A percentile compares a stretch with the other conserved stretches of the same genome.
These are phyloP conservation scores for Castor canadensis DNA, from an alignment of 2,113 vertebrate species.

Conservation along the genomic window DNA sequence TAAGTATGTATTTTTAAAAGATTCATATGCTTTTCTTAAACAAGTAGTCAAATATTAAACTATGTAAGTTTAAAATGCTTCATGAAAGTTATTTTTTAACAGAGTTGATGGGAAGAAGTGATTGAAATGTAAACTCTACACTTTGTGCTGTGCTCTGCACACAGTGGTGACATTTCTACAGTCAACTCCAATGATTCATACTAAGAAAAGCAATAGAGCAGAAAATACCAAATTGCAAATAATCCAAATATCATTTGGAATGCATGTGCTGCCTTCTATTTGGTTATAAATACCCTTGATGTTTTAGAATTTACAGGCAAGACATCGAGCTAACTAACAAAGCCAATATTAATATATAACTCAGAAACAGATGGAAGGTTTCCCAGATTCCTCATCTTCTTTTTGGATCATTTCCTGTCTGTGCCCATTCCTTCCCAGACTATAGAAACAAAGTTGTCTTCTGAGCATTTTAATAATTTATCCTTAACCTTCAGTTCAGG, in stretches of 20 bases:
- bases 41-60: not conserved
- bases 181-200: constrained; percentile 30
- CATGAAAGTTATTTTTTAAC: not conserved
- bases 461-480: not conserved
- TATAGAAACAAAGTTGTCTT: not conserved
- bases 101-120: not conserved
- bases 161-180: constrained; percentile 51
- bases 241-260: constrained; percentile 60
- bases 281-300: constrained; percentile 54
- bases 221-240: constrained; percentile 59
- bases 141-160: constrained; percentile 20
- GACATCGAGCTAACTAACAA: constrained; percentile 29
- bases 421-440: not conserved
- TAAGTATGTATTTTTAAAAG: not conserved
- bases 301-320: constrained; percentile 45
- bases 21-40: not conserved
- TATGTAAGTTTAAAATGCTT: not conserved
- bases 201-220: not conserved
- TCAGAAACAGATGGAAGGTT: constrained; percentile 14
- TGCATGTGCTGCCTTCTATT: constrained; percentile 44
- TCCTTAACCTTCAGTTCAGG: not conserved
- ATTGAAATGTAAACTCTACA: not conserved
- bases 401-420: not conserved
- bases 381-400: not conserved
- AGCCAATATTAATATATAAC: constrained; percentile 43